Conservation (phyloP, 2,797 vertebrate species). For the Nothura maculosa region DNA sequence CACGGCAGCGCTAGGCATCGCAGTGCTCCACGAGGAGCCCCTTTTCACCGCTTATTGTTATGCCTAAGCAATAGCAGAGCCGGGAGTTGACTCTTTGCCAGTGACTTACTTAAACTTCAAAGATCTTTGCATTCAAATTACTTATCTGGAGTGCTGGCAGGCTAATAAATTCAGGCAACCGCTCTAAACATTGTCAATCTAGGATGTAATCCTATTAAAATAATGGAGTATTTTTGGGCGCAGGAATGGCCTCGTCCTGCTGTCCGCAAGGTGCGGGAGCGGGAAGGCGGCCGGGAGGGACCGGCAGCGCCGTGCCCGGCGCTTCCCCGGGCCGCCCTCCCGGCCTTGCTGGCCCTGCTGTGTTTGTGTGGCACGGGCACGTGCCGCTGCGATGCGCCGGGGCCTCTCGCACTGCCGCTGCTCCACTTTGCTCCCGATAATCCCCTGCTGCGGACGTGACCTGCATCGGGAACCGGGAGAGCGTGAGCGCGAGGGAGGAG, state of each 20-base stretch:
- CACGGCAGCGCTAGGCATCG: neutral
- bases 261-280: conserved; percentile 9
- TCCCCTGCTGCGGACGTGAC: conserved; percentile 43
- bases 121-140: conserved; percentile 74
- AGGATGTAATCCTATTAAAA: conserved; percentile 81
- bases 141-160: conserved; percentile 76
- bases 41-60: neutral
- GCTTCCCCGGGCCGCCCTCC: no score
- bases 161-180: conserved; percentile 76
- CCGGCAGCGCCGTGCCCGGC: conserved; percentile 17
- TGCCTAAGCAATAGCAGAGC: conserved; percentile 12
- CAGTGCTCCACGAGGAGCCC: neutral
- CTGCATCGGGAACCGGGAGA: conserved; percentile 9
- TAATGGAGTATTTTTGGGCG: conserved; percentile 78
- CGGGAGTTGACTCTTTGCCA: conserved; percentile 72
- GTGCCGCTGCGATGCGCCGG: neutral
- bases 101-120: conserved; percentile 78
- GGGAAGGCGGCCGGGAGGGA: conserved; percentile 52
- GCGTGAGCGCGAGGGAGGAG: neutral
- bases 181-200: conserved; percentile 78
- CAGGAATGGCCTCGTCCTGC: conserved; percentile 67
- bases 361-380: neutral
- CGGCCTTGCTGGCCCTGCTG: neutral
- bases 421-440: conserved; percentile 53
- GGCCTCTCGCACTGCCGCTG: neutral